Conservation (phyloP, 2,888 invertebrate species). For the Pristionchus mayeri region DNA sequence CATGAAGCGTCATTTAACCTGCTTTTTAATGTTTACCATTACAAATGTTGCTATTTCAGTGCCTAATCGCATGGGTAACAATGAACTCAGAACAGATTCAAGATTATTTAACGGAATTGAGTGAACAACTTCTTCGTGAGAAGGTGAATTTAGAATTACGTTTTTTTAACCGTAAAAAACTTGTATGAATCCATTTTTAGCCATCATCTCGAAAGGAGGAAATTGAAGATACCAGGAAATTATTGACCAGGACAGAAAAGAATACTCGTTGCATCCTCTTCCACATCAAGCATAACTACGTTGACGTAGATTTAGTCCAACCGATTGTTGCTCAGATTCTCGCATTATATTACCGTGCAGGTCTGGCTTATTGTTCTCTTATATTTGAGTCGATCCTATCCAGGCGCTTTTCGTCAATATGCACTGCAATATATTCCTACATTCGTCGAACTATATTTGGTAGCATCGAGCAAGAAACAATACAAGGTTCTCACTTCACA, state of each 20-base stretch:
- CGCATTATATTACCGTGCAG: constrained; percentile 71
- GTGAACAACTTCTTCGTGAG: constrained; percentile 11
- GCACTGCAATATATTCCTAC: constrained; percentile 71
- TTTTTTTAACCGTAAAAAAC: neutral
- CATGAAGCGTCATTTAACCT: too few species aligned
- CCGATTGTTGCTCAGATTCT: constrained; percentile 73
- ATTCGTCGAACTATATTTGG: constrained; percentile 66
- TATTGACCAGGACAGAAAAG: constrained; percentile 40
- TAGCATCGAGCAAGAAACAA: constrained; percentile 67
- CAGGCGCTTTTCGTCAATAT: constrained; percentile 70
- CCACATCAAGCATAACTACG: constrained; percentile 71
- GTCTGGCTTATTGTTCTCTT: constrained; percentile 50
- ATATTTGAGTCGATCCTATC: constrained; percentile 44
- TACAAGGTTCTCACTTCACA: constrained; percentile 52
- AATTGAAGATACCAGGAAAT: constrained; percentile 21
- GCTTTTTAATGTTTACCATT: neutral
- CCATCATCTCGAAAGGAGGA: constrained; percentile 30
- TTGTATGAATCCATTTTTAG: neutral
- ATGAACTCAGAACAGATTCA: constrained; percentile 46
- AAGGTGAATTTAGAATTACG: neutral
- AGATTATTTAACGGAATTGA: constrained; percentile 42
- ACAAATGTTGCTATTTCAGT: neutral
- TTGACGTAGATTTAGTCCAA: constrained; percentile 69
- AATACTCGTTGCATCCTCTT: constrained; percentile 51
- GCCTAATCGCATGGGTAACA: neutral